These are phyloP conservation scores for Brienomyrus brachyistius DNA, from an alignment of 2,113 vertebrate species.

Conservation along the genomic window DNA sequence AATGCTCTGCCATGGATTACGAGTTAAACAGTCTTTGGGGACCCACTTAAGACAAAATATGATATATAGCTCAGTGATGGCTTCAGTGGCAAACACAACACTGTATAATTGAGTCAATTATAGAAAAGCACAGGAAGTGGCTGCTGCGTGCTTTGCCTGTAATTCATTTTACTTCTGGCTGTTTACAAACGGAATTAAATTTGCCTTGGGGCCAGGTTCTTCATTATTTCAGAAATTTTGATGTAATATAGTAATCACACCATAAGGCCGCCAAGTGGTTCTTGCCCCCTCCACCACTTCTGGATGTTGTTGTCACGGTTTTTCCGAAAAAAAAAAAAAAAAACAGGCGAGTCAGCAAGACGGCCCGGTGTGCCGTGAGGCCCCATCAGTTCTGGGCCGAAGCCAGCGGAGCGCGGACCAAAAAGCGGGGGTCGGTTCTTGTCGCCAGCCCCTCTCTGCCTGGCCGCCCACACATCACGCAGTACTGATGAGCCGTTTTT, in stretches of 20 bases:
- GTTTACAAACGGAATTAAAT: constrained; percentile 9
- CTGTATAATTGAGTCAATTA: constrained; percentile 17
- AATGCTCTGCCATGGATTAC: constrained; percentile 3
- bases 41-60: constrained; percentile 1
- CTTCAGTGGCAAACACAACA: not conserved
- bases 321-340: not conserved
- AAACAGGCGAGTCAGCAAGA: not conserved
- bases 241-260: not conserved
- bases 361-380: not conserved
- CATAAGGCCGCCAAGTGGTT: not conserved
- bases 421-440: not conserved
- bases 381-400: not conserved
- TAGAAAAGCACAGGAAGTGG: not conserved
- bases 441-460: not conserved
- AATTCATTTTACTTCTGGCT: constrained; percentile 12
- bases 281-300: not conserved
- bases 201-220: constrained; percentile 4
- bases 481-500: not conserved
- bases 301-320: not conserved
- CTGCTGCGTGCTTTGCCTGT: constrained; percentile 8
- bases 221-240: constrained; percentile 9
- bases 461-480: not conserved
- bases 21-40: constrained; percentile 3
- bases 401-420: not conserved
- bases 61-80: not conserved